Conservation (phyloP, 2,888 invertebrate species). For the Malachius bipustulatus region DNA sequence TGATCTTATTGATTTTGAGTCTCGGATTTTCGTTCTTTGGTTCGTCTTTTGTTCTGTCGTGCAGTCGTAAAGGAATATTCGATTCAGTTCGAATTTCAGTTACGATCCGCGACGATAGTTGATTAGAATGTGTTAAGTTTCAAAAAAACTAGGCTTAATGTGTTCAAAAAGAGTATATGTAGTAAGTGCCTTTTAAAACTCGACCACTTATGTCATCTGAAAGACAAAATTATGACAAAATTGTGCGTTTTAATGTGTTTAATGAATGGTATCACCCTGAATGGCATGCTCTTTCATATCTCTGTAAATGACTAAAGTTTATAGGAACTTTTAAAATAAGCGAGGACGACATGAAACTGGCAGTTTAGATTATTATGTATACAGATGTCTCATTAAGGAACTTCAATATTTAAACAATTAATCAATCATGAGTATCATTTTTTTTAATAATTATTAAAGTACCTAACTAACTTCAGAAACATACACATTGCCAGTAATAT, state of each 20-base stretch:
- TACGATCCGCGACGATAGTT: background rate
- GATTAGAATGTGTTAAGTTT: constrained; percentile 21
- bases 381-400: too few species aligned
- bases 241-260: constrained; percentile 35
- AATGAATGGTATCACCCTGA: constrained; percentile 62
- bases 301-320: constrained; percentile 27
- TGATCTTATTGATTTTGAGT: constrained; percentile 28
- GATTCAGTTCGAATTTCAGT: too few species aligned
- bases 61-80: background rate
- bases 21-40: background rate
- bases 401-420: too few species aligned
- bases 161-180: constrained; percentile 63
- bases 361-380: constrained; percentile 30
- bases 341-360: constrained; percentile 34
- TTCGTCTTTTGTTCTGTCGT: background rate
- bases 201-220: constrained; percentile 45
- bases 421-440: too few species aligned
- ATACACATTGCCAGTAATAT: too few species aligned
- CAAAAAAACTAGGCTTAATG: constrained; percentile 57
- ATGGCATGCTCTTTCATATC: constrained; percentile 50
- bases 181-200: constrained; percentile 75
- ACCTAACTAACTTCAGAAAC: too few species aligned
- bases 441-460: too few species aligned
- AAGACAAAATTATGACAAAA: constrained; percentile 35
- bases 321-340: constrained; percentile 29